Conservation (phyloP, 2,888 invertebrate genomes). For the Drosophila histrio region DNA sequence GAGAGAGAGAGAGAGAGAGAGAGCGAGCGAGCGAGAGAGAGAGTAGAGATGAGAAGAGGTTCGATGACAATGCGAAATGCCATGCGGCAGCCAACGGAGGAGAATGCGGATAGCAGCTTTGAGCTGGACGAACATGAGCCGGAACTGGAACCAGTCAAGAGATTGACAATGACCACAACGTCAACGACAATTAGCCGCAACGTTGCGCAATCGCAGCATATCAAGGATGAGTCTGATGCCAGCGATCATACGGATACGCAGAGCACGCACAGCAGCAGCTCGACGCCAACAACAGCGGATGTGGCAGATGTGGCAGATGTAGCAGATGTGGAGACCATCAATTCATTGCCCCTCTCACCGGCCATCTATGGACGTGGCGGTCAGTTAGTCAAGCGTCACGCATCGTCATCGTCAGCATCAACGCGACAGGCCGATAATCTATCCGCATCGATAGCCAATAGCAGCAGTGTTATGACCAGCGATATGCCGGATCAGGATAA, state of each 20-base stretch:
- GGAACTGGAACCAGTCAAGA: slow-evolving; percentile 3
- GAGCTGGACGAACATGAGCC: slow-evolving; percentile 73
- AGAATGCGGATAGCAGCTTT: slow-evolving; percentile 78
- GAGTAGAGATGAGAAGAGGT: neutral
- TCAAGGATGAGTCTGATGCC: slow-evolving; percentile 60
- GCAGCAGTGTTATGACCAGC: slow-evolving; percentile 78
- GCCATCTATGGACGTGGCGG: slow-evolving; percentile 25
- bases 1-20: neutral
- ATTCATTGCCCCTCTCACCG: slow-evolving; percentile 63
- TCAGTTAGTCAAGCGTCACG: slow-evolving; percentile 49
- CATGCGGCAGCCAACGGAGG: slow-evolving; percentile 48
- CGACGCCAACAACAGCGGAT: slow-evolving; percentile 82
- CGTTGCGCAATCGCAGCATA: slow-evolving; percentile 14
- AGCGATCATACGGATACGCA: slow-evolving; percentile 68
- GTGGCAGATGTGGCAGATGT: slow-evolving; percentile 76
- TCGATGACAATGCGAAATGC: slow-evolving; percentile 59
- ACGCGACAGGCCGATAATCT: slow-evolving; percentile 62
- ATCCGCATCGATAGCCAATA: slow-evolving; percentile 81
- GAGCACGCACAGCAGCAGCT: slow-evolving; percentile 75
- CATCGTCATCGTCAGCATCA: slow-evolving; percentile 25
- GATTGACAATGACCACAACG: neutral
- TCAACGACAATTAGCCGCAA: neutral
- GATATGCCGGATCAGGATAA: slow-evolving; percentile 73
- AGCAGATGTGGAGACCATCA: slow-evolving; percentile 51
- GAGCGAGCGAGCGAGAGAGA: neutral